phyloP scores from a whole-genome alignment of 1,140 invertebrate species.

The Ceratosolen fusciceps region DNA sequence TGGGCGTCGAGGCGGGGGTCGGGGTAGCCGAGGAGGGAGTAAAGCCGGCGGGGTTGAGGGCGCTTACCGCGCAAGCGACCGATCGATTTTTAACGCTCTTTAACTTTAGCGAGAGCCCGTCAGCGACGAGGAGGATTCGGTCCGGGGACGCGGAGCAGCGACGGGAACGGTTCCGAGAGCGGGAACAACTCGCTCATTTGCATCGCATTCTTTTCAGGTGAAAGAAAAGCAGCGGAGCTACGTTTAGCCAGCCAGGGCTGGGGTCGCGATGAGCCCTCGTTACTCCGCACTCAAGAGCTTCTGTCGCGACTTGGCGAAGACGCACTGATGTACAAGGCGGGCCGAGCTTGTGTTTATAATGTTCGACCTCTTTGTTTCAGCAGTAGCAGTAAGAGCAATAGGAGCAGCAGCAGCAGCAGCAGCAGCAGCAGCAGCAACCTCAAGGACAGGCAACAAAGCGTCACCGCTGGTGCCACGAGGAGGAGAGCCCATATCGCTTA shows the following conservation, averaged over 20 bases:
- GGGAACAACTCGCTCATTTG: no score
- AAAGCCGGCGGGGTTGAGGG: background rate
- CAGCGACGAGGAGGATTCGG: background rate
- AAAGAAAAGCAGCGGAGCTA: no score
- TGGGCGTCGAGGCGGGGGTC: no score
- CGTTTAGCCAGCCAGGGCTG: background rate
- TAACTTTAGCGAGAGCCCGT: background rate
- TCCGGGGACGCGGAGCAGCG: no score
- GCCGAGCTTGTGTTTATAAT: background rate
- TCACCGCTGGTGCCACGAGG: background rate
- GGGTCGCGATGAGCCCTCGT: background rate
- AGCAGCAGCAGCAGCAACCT: no score
- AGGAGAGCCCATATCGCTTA: background rate
- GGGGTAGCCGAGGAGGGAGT: background rate
- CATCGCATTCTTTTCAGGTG: no score
- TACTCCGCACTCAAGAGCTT: background rate
- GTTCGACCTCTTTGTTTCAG: background rate
- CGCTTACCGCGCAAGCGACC: constrained; percentile 3
- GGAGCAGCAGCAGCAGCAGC: no score
- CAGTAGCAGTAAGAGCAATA: no score
- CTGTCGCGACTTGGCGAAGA: background rate
- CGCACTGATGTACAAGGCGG: background rate
- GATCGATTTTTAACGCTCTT: constrained; percentile 43
- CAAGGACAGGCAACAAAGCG: background rate
- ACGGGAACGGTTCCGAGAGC: no score